These are phyloP conservation scores for Montipora efflorescens DNA, from an alignment of 64 coral and sea anemone species.

Conservation along the genomic window DNA sequence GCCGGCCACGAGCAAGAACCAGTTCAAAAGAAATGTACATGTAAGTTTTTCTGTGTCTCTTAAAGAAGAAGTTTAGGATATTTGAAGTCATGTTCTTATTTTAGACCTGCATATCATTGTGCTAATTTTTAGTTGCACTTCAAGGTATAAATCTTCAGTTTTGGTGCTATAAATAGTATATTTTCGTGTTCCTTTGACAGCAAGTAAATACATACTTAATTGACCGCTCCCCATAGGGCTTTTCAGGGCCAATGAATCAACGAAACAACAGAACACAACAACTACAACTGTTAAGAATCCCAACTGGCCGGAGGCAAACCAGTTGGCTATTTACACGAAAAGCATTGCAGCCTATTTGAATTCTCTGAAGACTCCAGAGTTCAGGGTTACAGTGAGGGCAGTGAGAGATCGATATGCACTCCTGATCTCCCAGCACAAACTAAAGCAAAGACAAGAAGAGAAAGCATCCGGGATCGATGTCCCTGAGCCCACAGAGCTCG, in stretches of 20 bases:
- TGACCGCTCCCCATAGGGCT: too few relatives aligned
- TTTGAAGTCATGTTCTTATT: slow-evolving; percentile 24
- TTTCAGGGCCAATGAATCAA: too few relatives aligned
- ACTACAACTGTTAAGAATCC: too few relatives aligned
- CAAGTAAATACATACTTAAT: neutral
- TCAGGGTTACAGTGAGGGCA: slow-evolving; percentile 26
- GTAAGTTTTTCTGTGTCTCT: too few relatives aligned
- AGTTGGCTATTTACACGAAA: neutral
- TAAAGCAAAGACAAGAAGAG: slow-evolving; percentile 53
- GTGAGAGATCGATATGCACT: too few relatives aligned
- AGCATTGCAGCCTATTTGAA: slow-evolving; percentile 59
- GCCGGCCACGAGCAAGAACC: neutral
- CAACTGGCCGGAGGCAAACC: too few relatives aligned
- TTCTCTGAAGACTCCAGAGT: slow-evolving; percentile 58
- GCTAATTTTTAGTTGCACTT: slow-evolving; percentile 26
- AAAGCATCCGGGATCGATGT: neutral
- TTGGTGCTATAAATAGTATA: neutral
- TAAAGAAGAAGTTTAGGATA: too few relatives aligned
- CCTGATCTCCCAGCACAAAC: slow-evolving; percentile 36
- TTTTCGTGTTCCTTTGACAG: slow-evolving; percentile 43
- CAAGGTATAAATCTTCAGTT: neutral
- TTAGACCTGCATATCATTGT: slow-evolving; percentile 37
- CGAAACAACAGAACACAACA: too few relatives aligned
- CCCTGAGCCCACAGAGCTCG: slow-evolving; percentile 59
- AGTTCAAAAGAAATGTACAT: too few relatives aligned